Evolutionary conservation across 2,113 vertebrate species (phyloP), one percentile per base, ranked within the genome.

Genomic region (Mesocricetus auratus): DNA sequence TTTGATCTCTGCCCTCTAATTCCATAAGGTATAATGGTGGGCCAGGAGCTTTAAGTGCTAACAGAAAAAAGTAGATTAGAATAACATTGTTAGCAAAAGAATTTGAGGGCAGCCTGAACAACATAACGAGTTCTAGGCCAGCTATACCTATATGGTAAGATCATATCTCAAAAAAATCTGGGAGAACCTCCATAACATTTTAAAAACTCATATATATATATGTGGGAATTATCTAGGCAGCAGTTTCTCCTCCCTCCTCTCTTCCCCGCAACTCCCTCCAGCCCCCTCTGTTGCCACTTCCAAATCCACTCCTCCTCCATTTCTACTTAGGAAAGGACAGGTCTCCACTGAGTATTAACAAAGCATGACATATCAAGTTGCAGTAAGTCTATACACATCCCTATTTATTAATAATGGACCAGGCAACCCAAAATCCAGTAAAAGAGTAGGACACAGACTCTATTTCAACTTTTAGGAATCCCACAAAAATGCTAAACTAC

Each of bases 261-360:
- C 62, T 26, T 64, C 26, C 26, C 24, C 29, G 62, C 26, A 64
- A 8, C 8, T 29, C 24, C 22, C 62, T 26, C 53, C 8, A 26
- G 0, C 3, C 62, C 26, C 1, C 62, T 10, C 62, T 64, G 26
- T 29, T 64, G 0, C 62, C 2, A 64, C 1, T 26, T 11, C 9
- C 62, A 8, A 64, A 29, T 64, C 26, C 62, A 64, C 62, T 62
- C 22, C 60, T 64, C 8, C 62, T 64, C 62, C 26, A 64, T 64
- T 64, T 64, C 62, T 64, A 26, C 29, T 64, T 64, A 24, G 1
- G 21, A 62, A 62, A 9, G 22, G 11, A 62, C 1, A 62, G 60
- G 21, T 62, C 22, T 62, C 26, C 62, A 3, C 11, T 64, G 62
- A 29, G 24, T 64, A 29, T 29, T 26, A 64, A 64, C 62, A 64